Conservation (phyloP, 2,797 vertebrate species). For the Spinus pinus region DNA sequence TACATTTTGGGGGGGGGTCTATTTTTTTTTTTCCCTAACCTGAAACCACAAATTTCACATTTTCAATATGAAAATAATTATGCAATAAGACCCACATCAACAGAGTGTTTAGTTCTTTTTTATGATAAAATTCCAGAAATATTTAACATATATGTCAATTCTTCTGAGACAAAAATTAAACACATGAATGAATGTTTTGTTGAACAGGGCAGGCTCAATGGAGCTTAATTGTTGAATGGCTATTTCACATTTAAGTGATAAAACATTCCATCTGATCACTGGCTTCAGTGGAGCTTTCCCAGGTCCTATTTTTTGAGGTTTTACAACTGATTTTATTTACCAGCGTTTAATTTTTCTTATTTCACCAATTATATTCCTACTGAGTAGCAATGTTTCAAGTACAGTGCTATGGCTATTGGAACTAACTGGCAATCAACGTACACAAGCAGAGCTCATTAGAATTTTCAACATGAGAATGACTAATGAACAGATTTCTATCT, state of each 20-base stretch:
- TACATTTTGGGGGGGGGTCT: background rate
- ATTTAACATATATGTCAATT: background rate
- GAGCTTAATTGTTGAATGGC: background rate
- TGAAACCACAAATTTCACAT: background rate
- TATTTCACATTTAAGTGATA: background rate
- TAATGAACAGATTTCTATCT: background rate
- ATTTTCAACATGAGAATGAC: background rate
- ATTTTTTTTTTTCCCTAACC: background rate
- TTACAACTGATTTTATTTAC: background rate
- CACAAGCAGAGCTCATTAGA: background rate
- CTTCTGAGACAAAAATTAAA: background rate
- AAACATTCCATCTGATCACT: background rate
- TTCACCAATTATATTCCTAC: background rate
- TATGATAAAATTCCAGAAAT: background rate
- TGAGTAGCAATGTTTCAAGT: background rate
- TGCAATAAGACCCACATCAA: background rate
- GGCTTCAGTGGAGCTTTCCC: background rate
- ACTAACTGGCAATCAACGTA: background rate
- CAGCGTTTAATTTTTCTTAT: background rate
- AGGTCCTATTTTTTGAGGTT: fast-evolving
- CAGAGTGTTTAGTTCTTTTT: background rate
- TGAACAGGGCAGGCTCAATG: background rate
- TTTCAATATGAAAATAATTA: no score
- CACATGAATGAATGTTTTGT: background rate
- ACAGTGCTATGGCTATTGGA: background rate